Evolutionary conservation across 2,888 invertebrate species (phyloP).

Genomic region (Celastrina argiolus): DNA sequence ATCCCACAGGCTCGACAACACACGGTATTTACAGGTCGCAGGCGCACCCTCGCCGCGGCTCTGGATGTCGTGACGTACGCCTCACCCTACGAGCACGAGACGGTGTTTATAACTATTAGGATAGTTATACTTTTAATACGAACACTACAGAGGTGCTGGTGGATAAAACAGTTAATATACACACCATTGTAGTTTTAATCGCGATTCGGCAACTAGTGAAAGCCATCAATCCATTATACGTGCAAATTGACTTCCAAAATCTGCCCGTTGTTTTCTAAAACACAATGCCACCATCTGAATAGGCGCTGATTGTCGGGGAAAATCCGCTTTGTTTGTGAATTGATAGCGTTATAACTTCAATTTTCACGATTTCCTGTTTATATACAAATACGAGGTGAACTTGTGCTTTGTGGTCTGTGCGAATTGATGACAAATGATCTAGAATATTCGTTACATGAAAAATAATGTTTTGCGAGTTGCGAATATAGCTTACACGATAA

Average conservation of each 20-base stretch:
- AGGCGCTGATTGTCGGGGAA: constrained; percentile 39
- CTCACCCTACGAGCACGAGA: no score
- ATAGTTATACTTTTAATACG: no score
- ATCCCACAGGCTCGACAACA: no score
- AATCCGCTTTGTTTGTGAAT: constrained; percentile 35
- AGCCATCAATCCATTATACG: constrained; percentile 33
- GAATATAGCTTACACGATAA: no score
- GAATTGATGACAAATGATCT: background rate
- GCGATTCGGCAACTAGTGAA: background rate
- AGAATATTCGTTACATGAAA: background rate
- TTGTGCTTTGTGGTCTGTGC: background rate
- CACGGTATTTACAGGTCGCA: no score
- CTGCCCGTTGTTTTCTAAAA: constrained; percentile 35
- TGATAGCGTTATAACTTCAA: constrained; percentile 24
- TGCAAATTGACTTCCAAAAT: constrained; percentile 35
- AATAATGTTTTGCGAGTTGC: no score
- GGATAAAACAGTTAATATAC: no score
- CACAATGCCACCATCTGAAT: constrained; percentile 41
- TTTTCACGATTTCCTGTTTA: constrained; percentile 3
- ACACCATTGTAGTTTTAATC: background rate
- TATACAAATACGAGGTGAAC: background rate
- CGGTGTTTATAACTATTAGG: no score
- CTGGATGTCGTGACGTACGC: no score
- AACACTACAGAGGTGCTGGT: no score
- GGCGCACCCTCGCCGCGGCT: no score